Conservation (phyloP, 2,888 invertebrate species). For the Pheosia tremula region DNA sequence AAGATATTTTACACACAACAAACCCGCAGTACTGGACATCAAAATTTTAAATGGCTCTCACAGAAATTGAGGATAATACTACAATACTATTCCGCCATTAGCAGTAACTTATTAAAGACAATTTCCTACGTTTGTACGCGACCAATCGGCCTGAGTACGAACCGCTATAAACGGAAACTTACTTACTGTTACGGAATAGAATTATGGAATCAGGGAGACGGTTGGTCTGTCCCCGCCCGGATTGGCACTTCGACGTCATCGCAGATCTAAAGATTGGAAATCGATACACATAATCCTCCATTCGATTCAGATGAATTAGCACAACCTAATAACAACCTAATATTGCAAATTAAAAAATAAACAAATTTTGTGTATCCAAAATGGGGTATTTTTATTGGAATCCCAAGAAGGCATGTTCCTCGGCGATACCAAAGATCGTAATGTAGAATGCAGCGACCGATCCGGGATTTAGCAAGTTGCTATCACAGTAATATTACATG, state of each 20-base stretch:
- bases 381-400: too few species aligned
- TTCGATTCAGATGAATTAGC: background rate
- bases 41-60: slow-evolving; percentile 61
- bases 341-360: too few species aligned
- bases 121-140: slow-evolving; percentile 68
- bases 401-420: too few species aligned
- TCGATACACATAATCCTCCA: slow-evolving; percentile 7
- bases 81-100: slow-evolving; percentile 64
- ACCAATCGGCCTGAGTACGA: slow-evolving; percentile 76
- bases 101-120: slow-evolving; percentile 71
- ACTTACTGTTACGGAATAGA: slow-evolving; percentile 63
- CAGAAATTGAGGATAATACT: slow-evolving; percentile 59
- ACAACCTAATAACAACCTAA: too few species aligned
- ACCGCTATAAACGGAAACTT: slow-evolving; percentile 70
- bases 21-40: slow-evolving; percentile 36
- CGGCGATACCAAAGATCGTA: too few species aligned
- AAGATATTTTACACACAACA: background rate
- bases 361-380: too few species aligned
- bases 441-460: too few species aligned
- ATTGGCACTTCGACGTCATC: slow-evolving; percentile 33
- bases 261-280: slow-evolving; percentile 20
- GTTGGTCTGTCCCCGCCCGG: slow-evolving; percentile 36
- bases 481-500: too few species aligned
- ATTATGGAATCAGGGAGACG: slow-evolving; percentile 56
- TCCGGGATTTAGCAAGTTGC: too few species aligned